These are phyloP conservation scores for Drosophila grimshawi DNA, from an alignment of 1,140 invertebrate genomes.

Conservation along the genomic window DNA sequence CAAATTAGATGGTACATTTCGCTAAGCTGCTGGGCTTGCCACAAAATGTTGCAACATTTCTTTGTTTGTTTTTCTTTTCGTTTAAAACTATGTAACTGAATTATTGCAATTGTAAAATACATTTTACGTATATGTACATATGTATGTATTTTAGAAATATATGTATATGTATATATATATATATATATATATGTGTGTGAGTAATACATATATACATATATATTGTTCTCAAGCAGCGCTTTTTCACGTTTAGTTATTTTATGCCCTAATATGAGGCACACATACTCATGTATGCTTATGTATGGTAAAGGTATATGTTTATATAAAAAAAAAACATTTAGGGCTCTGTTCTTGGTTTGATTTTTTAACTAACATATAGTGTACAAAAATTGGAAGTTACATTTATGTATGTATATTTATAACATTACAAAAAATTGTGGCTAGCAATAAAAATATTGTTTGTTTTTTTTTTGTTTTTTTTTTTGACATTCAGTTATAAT, in stretches of 20 bases:
- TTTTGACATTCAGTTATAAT: conserved; percentile 42
- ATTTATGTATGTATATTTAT: conserved; percentile 37
- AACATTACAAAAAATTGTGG: conserved; percentile 76
- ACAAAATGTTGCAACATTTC: conserved; percentile 50
- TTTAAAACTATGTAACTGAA: conserved; percentile 79
- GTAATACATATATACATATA: conserved; percentile 44
- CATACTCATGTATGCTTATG: conserved; percentile 27
- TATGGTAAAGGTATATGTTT: conserved; percentile 52
- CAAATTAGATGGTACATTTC: conserved; percentile 35
- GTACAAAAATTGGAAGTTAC: conserved; percentile 78
- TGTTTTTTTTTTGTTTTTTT: conserved; percentile 8
- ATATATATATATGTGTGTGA: conserved; percentile 33
- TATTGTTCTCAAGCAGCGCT: conserved; percentile 28
- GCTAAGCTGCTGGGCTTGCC: conserved; percentile 5
- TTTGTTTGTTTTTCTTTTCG: not conserved
- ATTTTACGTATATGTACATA: conserved; percentile 41
- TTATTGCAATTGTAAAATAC: conserved; percentile 66
- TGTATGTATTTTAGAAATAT: conserved; percentile 34
- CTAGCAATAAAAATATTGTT: conserved; percentile 71
- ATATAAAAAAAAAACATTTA: conserved; percentile 67
- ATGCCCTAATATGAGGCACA: conserved; percentile 54
- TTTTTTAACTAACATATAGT: conserved; percentile 73
- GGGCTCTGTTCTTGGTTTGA: conserved; percentile 45
- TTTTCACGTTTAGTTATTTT: conserved; percentile 39
- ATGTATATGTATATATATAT: conserved; percentile 36